Evolutionary conservation across 2,888 invertebrate genomes (phyloP).

Genomic region (Caenorhabditis imperialis): DNA sequence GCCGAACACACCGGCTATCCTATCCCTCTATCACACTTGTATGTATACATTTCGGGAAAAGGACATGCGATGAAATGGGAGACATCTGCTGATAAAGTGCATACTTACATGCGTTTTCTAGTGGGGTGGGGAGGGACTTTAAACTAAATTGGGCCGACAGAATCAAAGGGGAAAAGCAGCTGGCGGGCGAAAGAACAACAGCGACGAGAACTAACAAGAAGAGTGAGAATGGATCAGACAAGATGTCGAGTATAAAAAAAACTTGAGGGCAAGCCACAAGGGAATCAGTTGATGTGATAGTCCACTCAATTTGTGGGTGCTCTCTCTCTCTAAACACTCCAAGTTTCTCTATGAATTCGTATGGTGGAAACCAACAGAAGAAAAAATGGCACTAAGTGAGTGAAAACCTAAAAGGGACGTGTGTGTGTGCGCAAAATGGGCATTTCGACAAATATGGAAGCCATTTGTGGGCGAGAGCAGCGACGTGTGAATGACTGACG

Average conservation of each 20-base stretch:
- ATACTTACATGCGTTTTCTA: slow-evolving; percentile 16
- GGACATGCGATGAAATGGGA: not conserved
- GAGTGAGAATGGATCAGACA: slow-evolving; percentile 17
- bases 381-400: no score
- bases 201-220: slow-evolving; percentile 10
- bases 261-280: slow-evolving; percentile 1
- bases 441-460: slow-evolving; percentile 34
- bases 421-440: no score
- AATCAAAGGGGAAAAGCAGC: slow-evolving; percentile 3
- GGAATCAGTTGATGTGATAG: slow-evolving; percentile 5
- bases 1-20: slow-evolving; percentile 8
- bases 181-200: slow-evolving; percentile 6
- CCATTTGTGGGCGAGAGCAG: slow-evolving; percentile 28
- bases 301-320: not conserved
- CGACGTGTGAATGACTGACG: slow-evolving; percentile 44
- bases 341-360: not conserved
- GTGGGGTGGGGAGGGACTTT: not conserved
- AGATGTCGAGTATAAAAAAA: not conserved
- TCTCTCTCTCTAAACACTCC: not conserved
- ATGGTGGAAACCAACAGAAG: no score
- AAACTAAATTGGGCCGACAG: slow-evolving; percentile 1
- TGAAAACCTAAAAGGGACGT: no score
- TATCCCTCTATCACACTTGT: slow-evolving; percentile 3
- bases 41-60: slow-evolving; percentile 12
- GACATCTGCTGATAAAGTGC: slow-evolving; percentile 21